Evolutionary conservation across 64 coral and sea anemone genomes (phyloP).

Genomic region (Porites australiensis): DNA sequence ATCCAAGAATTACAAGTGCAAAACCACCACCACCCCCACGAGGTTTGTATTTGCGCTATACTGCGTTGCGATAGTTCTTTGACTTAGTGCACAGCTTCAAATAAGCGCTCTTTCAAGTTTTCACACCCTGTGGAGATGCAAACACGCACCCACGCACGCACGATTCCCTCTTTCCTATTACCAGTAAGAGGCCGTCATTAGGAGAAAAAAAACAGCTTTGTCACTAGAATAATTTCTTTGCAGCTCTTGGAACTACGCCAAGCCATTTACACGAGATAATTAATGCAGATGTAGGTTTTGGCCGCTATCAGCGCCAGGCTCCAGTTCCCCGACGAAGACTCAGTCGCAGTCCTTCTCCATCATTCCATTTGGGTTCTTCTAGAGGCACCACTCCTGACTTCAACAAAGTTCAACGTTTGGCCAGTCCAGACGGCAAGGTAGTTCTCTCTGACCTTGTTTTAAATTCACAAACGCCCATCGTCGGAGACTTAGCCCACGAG

Average conservation of each 20-base stretch:
- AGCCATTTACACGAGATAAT: slow-evolving; percentile 69
- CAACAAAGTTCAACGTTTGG: background rate
- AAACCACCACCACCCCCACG: slow-evolving; percentile 69
- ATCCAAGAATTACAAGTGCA: slow-evolving; percentile 92
- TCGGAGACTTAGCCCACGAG: too few relatives aligned
- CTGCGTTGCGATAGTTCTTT: background rate
- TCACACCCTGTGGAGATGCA: too few relatives aligned
- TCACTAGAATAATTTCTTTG: background rate
- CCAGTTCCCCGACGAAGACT: slow-evolving; percentile 58
- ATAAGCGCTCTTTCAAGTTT: too few relatives aligned
- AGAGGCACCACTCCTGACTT: slow-evolving; percentile 35
- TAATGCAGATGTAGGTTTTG: slow-evolving; percentile 70
- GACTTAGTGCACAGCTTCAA: background rate
- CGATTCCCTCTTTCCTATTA: too few relatives aligned
- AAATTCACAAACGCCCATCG: too few relatives aligned
- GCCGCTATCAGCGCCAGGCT: slow-evolving; percentile 54
- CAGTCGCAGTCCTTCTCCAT: slow-evolving; percentile 66
- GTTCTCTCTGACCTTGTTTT: background rate
- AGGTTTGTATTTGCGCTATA: slow-evolving; percentile 15
- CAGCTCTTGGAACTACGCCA: slow-evolving; percentile 81
- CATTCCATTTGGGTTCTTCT: slow-evolving; percentile 22
- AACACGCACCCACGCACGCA: too few relatives aligned
- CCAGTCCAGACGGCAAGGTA: slow-evolving; percentile 45
- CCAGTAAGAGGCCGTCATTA: too few relatives aligned
- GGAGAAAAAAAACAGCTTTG: too few relatives aligned